Base-by-base conservation (phyloP, 2,888 invertebrate species). In the Aelia acuminata region DNA sequence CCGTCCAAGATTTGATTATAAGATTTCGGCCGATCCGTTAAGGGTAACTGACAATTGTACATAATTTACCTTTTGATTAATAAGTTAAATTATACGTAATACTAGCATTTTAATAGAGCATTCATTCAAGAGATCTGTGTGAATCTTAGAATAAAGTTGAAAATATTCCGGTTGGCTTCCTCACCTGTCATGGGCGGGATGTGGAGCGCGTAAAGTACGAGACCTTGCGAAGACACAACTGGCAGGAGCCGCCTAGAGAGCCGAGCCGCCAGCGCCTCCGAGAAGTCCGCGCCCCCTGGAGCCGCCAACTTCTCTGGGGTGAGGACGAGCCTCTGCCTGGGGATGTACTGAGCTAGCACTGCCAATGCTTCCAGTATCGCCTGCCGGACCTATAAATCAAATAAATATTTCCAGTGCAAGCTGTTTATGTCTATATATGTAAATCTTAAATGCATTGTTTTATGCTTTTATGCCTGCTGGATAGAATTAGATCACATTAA, bases 341-440 rank as follows among this genome's bases (percentile, higher is more conserved):
- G 90, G 84, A 93, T 91, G 88, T 96, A 94, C 92, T 96, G 96
- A 4, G 96, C 96, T 75, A 97, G 92, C 43, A 96, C 95, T 0
- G 97, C 96, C 84, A 97, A 92, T 50, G 96, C 95, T 92, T 97
- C 97, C 88, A 97, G 94, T 88, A 94, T 96, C 90, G 94, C 97
- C 93, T 94, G 97, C 91, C 94, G 95, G 90, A 95, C 87, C 87
- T 87, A 48, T n/a, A 39, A n/a, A 22, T 3, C 20, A 80, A 43
- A 35, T 70, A 4, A 20, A 22, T 50, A 48, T 48, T 13, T 11
- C 48, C 48, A 48, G 48, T 3, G 15, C 2, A 48, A 48, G 11
- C 10, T 48, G 11, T 48, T 48, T 48, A 11, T n/a, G n/a, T n/a
- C n/a, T n/a, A n/a, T n/a, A n/a, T n/a, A n/a, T n/a, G n/a, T n/a